Percentiles rank a stretch among this genome's conserved stretches.
Evolutionary conservation across 2,113 vertebrate species (phyloP).

Genomic region (Elachura formosa): DNA sequence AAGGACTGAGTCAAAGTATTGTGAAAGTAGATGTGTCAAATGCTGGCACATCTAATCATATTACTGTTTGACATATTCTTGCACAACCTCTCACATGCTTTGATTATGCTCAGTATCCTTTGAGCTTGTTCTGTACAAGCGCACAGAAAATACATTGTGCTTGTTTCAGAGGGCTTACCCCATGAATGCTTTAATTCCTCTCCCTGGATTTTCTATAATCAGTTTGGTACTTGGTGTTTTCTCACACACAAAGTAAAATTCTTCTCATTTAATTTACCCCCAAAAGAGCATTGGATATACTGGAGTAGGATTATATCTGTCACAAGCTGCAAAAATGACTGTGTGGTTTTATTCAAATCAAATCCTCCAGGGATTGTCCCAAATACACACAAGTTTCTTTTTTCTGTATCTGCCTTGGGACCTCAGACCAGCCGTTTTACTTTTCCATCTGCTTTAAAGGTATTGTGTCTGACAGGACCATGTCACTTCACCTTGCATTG

Average conservation of each 20-base stretch:
- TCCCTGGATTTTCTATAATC: constrained; percentile 41
- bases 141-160: constrained; percentile 1
- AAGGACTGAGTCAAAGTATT: neutral
- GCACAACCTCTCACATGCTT: constrained; percentile 44
- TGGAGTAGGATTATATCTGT: constrained; percentile 26
- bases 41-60: neutral
- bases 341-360: constrained; percentile 15
- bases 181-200: constrained; percentile 29
- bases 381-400: neutral
- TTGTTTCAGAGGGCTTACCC: constrained; percentile 45
- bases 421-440: neutral
- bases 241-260: neutral
- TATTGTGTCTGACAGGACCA: neutral
- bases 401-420: neutral
- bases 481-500: neutral
- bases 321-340: constrained; percentile 14
- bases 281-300: neutral
- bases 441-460: neutral
- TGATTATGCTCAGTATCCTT: neutral
- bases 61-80: constrained; percentile 17
- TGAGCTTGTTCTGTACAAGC: neutral
- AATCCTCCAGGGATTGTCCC: constrained; percentile 2
- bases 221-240: constrained; percentile 33
- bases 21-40: neutral
- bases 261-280: neutral